Conservation (phyloP, 2,113 vertebrate species). For the Boleophthalmus pectinirostris region DNA sequence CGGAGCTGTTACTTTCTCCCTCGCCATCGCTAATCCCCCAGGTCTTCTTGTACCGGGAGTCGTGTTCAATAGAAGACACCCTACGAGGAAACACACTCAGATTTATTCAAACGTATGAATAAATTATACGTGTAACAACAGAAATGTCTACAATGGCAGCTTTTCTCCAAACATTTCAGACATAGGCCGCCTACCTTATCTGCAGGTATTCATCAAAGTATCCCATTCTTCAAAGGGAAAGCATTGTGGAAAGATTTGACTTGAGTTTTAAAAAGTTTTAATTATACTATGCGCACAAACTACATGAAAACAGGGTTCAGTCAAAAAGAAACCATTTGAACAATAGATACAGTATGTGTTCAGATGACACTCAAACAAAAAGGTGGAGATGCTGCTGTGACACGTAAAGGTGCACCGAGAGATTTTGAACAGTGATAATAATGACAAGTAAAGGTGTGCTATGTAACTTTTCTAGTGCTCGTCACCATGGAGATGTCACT, state of each 20-base stretch:
- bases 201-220: slow-evolving; percentile 62
- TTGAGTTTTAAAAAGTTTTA: slow-evolving; percentile 42
- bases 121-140: neutral
- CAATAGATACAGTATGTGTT: neutral
- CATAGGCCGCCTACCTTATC: slow-evolving; percentile 56
- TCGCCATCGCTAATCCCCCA: slow-evolving; percentile 79
- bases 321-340: neutral
- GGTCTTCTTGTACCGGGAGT: slow-evolving; percentile 84
- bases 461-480: neutral
- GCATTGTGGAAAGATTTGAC: slow-evolving; percentile 57
- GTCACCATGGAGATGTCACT: neutral
- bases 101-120: neutral
- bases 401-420: neutral
- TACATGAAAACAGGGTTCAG: neutral
- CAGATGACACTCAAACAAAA: neutral
- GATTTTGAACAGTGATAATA: neutral
- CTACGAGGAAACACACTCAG: slow-evolving; percentile 57
- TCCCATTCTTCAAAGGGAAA: slow-evolving; percentile 57
- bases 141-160: neutral
- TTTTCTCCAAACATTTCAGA: neutral
- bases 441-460: neutral
- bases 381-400: neutral
- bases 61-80: slow-evolving; percentile 85
- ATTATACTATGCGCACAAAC: slow-evolving; percentile 6
- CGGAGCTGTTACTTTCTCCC: slow-evolving; percentile 18